Percentiles rank a stretch among this genome's conserved stretches.
Conservation (phyloP, 2,797 vertebrate species). For the Carcharodon carcharias region DNA sequence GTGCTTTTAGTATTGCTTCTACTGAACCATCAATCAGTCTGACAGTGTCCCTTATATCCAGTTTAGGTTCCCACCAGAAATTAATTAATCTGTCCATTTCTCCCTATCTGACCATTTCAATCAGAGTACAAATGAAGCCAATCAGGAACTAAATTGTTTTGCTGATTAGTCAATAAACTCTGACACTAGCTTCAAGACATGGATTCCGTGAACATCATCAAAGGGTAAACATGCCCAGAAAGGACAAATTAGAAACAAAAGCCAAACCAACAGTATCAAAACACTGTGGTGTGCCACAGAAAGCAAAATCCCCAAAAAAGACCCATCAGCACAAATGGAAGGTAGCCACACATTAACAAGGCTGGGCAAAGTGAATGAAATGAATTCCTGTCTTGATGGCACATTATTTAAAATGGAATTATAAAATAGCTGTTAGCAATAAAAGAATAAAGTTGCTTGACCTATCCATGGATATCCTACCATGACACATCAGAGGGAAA, state of each 20-base stretch:
- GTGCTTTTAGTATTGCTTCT: slow-evolving; percentile 53
- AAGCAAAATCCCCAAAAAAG: no score
- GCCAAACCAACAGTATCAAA: neutral
- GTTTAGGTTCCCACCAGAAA: slow-evolving; percentile 72
- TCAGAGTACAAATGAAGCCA: slow-evolving; percentile 84
- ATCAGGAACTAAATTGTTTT: slow-evolving; percentile 86
- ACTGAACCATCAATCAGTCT: slow-evolving; percentile 79
- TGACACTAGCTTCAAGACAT: slow-evolving; percentile 48
- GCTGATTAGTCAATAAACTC: slow-evolving; percentile 70
- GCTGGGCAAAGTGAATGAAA: neutral
- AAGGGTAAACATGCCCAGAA: slow-evolving; percentile 1
- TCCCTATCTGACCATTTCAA: slow-evolving; percentile 77
- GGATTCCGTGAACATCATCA: slow-evolving; percentile 44
- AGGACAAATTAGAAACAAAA: slow-evolving; percentile 12
- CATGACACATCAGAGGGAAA: neutral
- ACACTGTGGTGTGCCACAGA: neutral
- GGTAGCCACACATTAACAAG: neutral
- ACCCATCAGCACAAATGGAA: neutral
- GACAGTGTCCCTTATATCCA: slow-evolving; percentile 68
- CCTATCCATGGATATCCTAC: neutral
- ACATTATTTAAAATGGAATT: neutral
- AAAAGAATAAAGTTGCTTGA: neutral
- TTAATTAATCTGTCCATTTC: slow-evolving; percentile 83
- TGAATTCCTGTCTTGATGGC: neutral
- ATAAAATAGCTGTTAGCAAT: neutral